Conservation (phyloP, 1,140 invertebrate genomes). For the Psix sp. region DNA sequence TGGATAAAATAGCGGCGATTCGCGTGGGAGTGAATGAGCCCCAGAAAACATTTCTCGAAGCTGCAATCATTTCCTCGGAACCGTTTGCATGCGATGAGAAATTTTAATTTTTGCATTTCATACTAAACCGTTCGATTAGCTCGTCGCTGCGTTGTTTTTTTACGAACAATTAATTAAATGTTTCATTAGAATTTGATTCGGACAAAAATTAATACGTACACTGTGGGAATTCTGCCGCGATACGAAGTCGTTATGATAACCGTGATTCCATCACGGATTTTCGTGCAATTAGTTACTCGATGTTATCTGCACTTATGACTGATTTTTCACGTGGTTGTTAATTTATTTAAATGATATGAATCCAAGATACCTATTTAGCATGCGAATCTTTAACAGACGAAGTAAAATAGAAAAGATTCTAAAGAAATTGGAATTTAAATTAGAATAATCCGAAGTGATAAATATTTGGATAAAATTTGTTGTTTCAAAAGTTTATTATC, state of each 20-base stretch:
- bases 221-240: slow-evolving; percentile 20
- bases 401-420: too few species aligned
- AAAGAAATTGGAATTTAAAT: too few species aligned
- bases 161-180: slow-evolving; percentile 32
- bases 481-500: too few species aligned
- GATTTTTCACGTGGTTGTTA: too few species aligned
- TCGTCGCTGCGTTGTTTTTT: slow-evolving; percentile 14
- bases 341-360: too few species aligned
- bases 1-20: slow-evolving; percentile 28
- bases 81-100: slow-evolving; percentile 53
- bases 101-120: slow-evolving; percentile 41
- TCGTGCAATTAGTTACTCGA: too few species aligned
- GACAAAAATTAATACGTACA: slow-evolving; percentile 16
- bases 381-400: too few species aligned
- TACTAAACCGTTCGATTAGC: slow-evolving; percentile 29
- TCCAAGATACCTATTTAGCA: too few species aligned
- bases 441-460: too few species aligned
- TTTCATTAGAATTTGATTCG: slow-evolving; percentile 30
- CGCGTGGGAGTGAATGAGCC: slow-evolving; percentile 46
- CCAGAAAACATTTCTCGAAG: slow-evolving; percentile 55
- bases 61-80: slow-evolving; percentile 47
- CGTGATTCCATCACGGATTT: background rate
- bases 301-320: too few species aligned
- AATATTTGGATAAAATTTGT: too few species aligned
- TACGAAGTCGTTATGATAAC: slow-evolving; percentile 5